Base-by-base conservation (phyloP, 2,797 vertebrate species). In the Anguilla anguilla region DNA sequence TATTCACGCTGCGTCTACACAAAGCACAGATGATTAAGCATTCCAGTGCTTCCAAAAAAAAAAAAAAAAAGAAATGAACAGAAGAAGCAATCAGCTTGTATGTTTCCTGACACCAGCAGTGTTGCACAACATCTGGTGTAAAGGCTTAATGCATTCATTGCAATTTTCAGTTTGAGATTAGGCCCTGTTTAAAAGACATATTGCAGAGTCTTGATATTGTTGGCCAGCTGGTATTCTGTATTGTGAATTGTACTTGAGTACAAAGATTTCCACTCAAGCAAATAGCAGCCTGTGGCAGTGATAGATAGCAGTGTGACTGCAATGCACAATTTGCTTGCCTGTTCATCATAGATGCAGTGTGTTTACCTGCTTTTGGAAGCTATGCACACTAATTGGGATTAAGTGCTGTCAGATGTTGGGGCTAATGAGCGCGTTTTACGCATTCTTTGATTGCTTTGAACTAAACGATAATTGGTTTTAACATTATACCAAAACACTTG, bases 361-460 rank as follows among this genome's bases (percentile, higher is more conserved):
- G 85, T 85, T 85, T 28, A 69, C 85, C 64, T 67, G 57, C 39
- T 85, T 85, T 49, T 85, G 28, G 25, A 69, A 46, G 85, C 39
- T 19, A 72, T 43, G 59, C 61, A 25, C 61, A 49, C 85, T 85
- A 69, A 85, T 85, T 61, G 49, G 85, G 19, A 85, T 85, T 69
- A 69, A 64, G 31, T 25, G 57, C 13, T 69, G 85, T 85, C 85
- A 85, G 57, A 49, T 85, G 55, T 85, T 64, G 31, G 61, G 85
- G 39, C 61, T 85, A 69, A 85, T 85, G 39, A 85, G 85, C 5
- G 61, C 39, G 25, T 46, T 85, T 85, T 59, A 64, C 84, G 64
- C 84, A 59, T 85, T 10, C 84, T 59, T 85, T 85, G 64, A 85
- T 85, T 85, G 61, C 85, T 64, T 72, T 69, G 85, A 69, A 43